Percentiles rank a stretch among this genome's conserved stretches.
phyloP scores from a whole-genome alignment of 1,140 invertebrate genomes.

The Gerris buenoi region DNA sequence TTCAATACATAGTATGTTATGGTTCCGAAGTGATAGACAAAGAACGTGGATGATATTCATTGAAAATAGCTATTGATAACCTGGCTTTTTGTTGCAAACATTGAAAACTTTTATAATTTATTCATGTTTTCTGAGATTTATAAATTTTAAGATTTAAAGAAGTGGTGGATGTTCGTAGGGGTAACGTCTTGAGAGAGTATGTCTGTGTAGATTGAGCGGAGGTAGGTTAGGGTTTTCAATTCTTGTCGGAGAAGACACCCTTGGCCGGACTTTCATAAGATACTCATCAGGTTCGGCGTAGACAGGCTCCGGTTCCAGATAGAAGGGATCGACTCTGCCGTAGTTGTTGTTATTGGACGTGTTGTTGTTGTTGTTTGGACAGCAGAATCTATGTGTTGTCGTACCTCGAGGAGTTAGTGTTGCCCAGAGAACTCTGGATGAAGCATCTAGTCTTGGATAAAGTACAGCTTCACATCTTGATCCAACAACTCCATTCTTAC shows the following conservation, averaged over 20 bases:
- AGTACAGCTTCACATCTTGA: constrained; percentile 33
- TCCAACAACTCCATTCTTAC: constrained; percentile 9
- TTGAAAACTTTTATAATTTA: too few relatives aligned
- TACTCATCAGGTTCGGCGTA: constrained; percentile 59
- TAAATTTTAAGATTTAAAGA: background rate
- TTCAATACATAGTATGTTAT: too few relatives aligned
- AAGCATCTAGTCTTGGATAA: constrained; percentile 35
- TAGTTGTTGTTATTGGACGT: constrained; percentile 30
- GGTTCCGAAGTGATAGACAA: too few relatives aligned
- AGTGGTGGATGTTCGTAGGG: background rate
- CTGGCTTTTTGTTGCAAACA: too few relatives aligned
- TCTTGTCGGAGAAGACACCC: constrained; percentile 58
- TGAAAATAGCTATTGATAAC: too few relatives aligned
- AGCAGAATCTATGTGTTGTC: constrained; percentile 2
- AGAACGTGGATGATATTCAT: too few relatives aligned
- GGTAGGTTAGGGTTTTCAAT: constrained; percentile 65
- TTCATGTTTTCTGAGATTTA: too few relatives aligned
- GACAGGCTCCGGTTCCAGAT: constrained; percentile 42
- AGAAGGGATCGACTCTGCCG: constrained; percentile 12
- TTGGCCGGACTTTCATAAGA: constrained; percentile 25
- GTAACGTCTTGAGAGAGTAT: background rate
- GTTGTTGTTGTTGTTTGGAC: constrained; percentile 2
- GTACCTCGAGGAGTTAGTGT: constrained; percentile 65
- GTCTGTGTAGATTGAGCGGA: constrained; percentile 52
- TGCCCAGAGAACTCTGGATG: constrained; percentile 58